These are phyloP conservation scores for Parochlus steinenii DNA, from an alignment of 2,888 invertebrate species.

Conservation along the genomic window DNA sequence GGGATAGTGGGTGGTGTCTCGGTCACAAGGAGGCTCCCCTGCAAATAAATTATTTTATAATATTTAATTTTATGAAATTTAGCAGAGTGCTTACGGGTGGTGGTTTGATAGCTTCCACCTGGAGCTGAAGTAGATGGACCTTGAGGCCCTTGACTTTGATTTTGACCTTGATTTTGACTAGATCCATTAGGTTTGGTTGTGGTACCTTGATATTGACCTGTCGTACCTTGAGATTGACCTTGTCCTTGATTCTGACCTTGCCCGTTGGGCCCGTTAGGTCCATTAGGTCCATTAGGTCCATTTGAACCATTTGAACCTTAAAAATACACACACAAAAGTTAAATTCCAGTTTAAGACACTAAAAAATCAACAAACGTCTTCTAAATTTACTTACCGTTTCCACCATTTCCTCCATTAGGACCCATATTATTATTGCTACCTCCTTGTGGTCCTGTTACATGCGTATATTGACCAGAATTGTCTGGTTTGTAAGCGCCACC, in stretches of 20 bases:
- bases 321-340: not conserved
- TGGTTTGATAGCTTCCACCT: too few species aligned
- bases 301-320: constrained; percentile 18
- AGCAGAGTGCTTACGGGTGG: too few species aligned
- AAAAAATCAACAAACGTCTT: not conserved
- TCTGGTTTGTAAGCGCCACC: constrained; percentile 13
- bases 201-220: not conserved
- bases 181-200: not conserved
- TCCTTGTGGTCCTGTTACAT: constrained; percentile 3
- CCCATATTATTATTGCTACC: constrained; percentile 8
- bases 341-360: not conserved
- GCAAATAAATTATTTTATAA: too few species aligned
- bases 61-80: too few species aligned
- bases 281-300: constrained; percentile 23
- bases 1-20: not conserved
- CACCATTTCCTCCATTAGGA: not conserved
- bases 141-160: too few species aligned
- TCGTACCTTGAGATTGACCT: not conserved
- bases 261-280: constrained; percentile 19
- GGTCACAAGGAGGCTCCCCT: not conserved
- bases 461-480: constrained; percentile 11
- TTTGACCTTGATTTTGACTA: not conserved
- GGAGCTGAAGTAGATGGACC: too few species aligned
- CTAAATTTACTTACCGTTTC: too few species aligned
- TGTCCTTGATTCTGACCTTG: not conserved